Base-by-base conservation (phyloP, 1,140 invertebrate species). In the Brachionus rotundiformis region DNA sequence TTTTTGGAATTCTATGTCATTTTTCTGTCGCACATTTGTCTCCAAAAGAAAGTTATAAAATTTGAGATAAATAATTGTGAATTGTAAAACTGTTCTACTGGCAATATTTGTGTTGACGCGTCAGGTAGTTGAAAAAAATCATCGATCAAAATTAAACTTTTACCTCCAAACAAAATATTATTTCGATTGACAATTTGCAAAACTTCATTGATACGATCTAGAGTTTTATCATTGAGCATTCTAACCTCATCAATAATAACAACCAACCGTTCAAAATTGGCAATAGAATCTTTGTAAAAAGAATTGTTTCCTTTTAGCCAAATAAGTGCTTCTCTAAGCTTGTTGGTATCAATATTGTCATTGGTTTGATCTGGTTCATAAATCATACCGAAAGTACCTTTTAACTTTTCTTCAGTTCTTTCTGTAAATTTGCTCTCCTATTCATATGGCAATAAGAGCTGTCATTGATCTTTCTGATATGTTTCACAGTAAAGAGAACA, bases 341-440 rank as follows among this genome's bases (percentile, higher is more conserved):
- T 31, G 6, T 65, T 65, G 2, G 11, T 65, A 3, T 65, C 61
- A 1, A n/a, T 27, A 65, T 29, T 65, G 27, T 65, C 59, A 23
- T 61, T 61, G 23, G 16, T 11, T 23, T 23, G n/a, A 27, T 19
- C 25, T 4, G 59, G 59, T 11, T 61, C 59, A 61, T 23, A 61
- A 61, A 61, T 61, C 59, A 61, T 61, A 10, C 59, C 59, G 25
- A 61, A 61, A 23, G 59, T 61, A 23, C 59, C 59, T 61, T 61
- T 61, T 61, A 61, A 10, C 25, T 61, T 61, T 61, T 61, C 59
- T 19, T 61, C 3, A 36, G n/a, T 61, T 61, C 23, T 61, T 61
- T 61, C 23, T 19, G 3, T 61, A 61, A 25, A 25, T 61, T 23
- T 3, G 23, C 59, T 61, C 23, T 61, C 8, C 59, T 19, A 61